These are phyloP conservation scores for Abrostola triplasia DNA, from an alignment of 2,888 invertebrate species.

Conservation along the genomic window DNA sequence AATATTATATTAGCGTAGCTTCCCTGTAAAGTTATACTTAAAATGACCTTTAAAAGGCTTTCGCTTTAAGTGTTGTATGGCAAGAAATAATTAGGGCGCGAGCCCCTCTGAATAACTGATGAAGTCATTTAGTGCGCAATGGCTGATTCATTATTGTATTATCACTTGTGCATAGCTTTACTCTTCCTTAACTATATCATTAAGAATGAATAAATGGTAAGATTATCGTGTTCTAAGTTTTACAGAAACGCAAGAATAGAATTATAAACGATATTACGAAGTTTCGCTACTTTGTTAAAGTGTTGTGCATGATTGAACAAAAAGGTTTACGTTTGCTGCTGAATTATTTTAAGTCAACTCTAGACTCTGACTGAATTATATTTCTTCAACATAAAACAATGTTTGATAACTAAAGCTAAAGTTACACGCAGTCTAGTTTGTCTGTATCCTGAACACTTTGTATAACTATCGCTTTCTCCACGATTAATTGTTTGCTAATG, in stretches of 20 bases:
- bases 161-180: constrained; percentile 55
- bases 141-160: constrained; percentile 66
- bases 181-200: constrained; percentile 9
- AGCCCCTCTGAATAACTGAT: constrained; percentile 58
- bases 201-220: constrained; percentile 13
- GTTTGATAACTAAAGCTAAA: too few relatives aligned
- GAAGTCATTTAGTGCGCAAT: constrained; percentile 65
- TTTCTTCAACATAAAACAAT: not conserved
- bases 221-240: too few relatives aligned
- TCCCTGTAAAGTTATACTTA: not conserved
- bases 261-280: too few relatives aligned
- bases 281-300: too few relatives aligned
- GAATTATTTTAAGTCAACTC: not conserved
- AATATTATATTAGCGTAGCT: constrained; percentile 53
- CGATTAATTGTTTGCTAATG: too few relatives aligned
- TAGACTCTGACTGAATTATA: not conserved
- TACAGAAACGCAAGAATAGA: too few relatives aligned
- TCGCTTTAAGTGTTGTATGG: constrained; percentile 62
- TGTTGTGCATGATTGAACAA: not conserved
- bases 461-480: not conserved
- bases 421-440: too few relatives aligned
- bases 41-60: constrained; percentile 55
- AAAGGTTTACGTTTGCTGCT: not conserved
- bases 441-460: too few relatives aligned
- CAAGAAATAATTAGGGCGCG: constrained; percentile 40